phyloP scores from a whole-genome alignment of 2,797 vertebrate species.

The Thripadectes ignobilis region DNA sequence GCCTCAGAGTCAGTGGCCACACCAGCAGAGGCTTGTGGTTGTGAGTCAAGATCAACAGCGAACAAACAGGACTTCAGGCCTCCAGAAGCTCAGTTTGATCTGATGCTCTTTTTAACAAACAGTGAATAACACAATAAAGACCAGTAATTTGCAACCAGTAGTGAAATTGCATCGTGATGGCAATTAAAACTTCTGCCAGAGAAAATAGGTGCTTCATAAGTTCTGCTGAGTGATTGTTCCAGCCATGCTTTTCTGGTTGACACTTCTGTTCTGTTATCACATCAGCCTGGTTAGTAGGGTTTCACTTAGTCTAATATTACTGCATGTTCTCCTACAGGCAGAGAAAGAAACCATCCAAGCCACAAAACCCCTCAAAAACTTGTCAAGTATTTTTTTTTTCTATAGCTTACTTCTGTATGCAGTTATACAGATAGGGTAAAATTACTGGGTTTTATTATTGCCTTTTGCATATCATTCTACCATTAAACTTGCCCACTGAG shows the following conservation, averaged over 20 bases:
- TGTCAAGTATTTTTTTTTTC: neutral
- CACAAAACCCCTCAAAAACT: fast-evolving
- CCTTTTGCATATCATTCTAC: neutral
- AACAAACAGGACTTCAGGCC: neutral
- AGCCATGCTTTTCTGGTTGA: neutral
- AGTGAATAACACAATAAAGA: neutral
- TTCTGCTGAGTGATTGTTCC: neutral
- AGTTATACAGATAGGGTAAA: neutral
- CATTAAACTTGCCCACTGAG: neutral
- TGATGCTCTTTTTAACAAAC: neutral
- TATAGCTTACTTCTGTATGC: neutral
- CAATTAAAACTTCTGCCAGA: neutral
- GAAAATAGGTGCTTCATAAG: neutral
- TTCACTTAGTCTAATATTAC: neutral
- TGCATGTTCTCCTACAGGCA: neutral
- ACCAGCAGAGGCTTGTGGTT: neutral
- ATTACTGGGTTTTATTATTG: neutral
- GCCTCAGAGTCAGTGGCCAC: neutral
- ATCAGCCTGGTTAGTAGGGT: neutral
- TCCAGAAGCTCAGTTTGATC: neutral
- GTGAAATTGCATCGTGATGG: neutral
- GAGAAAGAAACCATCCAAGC: neutral
- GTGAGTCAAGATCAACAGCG: neutral
- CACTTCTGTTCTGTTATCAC: neutral
- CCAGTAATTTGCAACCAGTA: neutral